Conservation (phyloP, 1,140 invertebrate species). For the Steinernema feltiae region DNA sequence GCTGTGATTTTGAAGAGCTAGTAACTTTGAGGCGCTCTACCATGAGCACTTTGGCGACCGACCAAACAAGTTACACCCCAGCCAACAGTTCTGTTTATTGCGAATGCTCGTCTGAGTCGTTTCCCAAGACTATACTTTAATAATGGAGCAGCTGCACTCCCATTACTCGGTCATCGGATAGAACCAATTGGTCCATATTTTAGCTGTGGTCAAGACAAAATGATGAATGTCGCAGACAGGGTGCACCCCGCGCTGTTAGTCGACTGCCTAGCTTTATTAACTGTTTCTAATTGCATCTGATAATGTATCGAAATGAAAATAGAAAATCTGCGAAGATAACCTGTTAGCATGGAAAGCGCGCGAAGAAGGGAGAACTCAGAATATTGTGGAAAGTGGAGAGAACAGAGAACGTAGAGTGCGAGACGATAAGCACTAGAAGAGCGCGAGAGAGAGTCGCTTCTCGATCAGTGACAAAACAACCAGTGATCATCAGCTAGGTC, state of each 20-base stretch:
- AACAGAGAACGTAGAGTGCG: neutral
- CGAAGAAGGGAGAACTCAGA: neutral
- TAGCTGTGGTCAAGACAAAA: neutral
- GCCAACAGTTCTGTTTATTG: neutral
- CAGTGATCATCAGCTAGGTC: neutral
- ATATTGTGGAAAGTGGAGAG: neutral
- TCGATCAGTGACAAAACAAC: conserved; percentile 1
- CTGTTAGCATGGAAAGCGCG: neutral
- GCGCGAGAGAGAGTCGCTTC: neutral
- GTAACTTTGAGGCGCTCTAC: no score
- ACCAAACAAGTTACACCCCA: neutral
- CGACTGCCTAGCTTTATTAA: no score
- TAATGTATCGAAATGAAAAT: no score
- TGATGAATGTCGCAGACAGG: neutral
- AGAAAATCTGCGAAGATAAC: no score
- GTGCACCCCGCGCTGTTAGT: no score
- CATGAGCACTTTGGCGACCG: neutral
- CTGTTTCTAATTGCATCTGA: no score
- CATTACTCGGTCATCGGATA: neutral
- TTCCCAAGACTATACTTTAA: neutral
- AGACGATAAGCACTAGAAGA: neutral
- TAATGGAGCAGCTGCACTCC: conserved; percentile 11
- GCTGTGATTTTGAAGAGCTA: no score
- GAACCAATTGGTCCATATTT: neutral
- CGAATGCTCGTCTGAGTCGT: neutral